Conservation (phyloP, 1,140 invertebrate species). For the Dinoponera quadriceps region DNA sequence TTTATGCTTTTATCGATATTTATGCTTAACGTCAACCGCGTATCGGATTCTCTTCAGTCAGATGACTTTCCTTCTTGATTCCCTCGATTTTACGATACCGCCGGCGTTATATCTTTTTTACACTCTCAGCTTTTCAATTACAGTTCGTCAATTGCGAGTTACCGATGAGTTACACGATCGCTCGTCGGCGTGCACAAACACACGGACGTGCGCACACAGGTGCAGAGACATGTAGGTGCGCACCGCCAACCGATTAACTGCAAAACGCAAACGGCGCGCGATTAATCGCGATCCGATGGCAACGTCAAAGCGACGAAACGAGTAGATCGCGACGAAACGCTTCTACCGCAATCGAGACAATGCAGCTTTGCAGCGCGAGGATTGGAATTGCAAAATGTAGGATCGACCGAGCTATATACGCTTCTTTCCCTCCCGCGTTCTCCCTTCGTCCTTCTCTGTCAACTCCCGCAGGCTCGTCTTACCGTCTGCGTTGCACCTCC, state of each 20-base stretch:
- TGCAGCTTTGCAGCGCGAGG: slow-evolving; percentile 49
- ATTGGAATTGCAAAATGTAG: slow-evolving; percentile 72
- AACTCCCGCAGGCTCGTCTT: slow-evolving; percentile 30
- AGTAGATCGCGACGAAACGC: slow-evolving; percentile 55
- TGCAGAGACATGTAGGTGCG: too few species aligned
- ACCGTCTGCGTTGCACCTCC: not conserved
- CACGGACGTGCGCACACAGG: not conserved
- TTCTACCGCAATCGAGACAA: slow-evolving; percentile 67
- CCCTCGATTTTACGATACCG: slow-evolving; percentile 27
- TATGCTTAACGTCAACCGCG: not conserved
- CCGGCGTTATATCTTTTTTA: slow-evolving; percentile 20
- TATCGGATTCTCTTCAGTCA: not conserved
- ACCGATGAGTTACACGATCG: slow-evolving; percentile 38
- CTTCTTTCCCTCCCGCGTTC: slow-evolving; percentile 24
- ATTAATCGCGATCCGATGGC: slow-evolving; percentile 64
- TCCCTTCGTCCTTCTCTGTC: slow-evolving; percentile 3
- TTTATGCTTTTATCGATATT: not conserved
- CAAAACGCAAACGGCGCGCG: slow-evolving; percentile 56
- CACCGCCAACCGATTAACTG: slow-evolving; percentile 62
- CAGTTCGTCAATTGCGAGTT: slow-evolving; percentile 56
- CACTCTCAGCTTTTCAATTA: slow-evolving; percentile 49
- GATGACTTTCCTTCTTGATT: slow-evolving; percentile 32
- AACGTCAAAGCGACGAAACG: slow-evolving; percentile 13
- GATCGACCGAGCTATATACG: slow-evolving; percentile 63
- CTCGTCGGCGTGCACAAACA: not conserved